Conservation (phyloP, 1,140 invertebrate species). For the Phymastichus coffea region DNA sequence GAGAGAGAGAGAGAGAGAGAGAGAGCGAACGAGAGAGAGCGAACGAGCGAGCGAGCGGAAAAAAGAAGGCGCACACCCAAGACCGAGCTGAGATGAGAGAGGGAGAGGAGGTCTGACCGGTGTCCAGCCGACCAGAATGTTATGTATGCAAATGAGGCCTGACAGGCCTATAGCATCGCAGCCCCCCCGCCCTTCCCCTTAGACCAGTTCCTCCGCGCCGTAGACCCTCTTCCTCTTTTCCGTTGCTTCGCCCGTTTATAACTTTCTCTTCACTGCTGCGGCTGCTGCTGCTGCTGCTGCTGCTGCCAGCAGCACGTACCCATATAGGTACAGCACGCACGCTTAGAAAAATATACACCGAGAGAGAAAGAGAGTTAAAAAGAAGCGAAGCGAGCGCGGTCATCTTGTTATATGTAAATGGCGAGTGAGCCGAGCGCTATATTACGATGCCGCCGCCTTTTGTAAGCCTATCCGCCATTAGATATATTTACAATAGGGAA, state of each 20-base stretch:
- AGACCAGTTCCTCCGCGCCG: conserved; percentile 25
- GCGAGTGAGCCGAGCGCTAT: conserved; percentile 18
- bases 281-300: too few species aligned
- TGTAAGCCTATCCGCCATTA: conserved; percentile 15
- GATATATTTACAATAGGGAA: conserved; percentile 39
- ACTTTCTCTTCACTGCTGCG: conserved; percentile 27
- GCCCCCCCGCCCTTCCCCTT: conserved; percentile 27
- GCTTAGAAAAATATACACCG: conserved; percentile 49
- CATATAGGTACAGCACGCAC: too few species aligned
- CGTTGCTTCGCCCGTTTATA: conserved; percentile 4
- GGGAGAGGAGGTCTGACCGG: conserved; percentile 48
- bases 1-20: conserved; percentile 13
- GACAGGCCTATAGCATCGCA: conserved; percentile 47
- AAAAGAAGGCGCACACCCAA: too few species aligned
- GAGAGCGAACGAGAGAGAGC: conserved; percentile 5
- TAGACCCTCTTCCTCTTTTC: conserved; percentile 8
- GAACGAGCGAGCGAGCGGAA: too few species aligned
- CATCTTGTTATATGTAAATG: conserved; percentile 55
- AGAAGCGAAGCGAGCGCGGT: too few species aligned
- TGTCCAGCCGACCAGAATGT: conserved; percentile 57
- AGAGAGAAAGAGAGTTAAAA: conserved; percentile 48
- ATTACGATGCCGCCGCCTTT: conserved; percentile 36
- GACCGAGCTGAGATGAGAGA: not conserved
- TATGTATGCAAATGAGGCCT: conserved; percentile 57
- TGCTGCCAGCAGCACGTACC: too few species aligned